Evolutionary conservation across 2,888 invertebrate genomes (phyloP), one percentile per base, ranked within the genome.

Genomic region (Carcina quercana): DNA sequence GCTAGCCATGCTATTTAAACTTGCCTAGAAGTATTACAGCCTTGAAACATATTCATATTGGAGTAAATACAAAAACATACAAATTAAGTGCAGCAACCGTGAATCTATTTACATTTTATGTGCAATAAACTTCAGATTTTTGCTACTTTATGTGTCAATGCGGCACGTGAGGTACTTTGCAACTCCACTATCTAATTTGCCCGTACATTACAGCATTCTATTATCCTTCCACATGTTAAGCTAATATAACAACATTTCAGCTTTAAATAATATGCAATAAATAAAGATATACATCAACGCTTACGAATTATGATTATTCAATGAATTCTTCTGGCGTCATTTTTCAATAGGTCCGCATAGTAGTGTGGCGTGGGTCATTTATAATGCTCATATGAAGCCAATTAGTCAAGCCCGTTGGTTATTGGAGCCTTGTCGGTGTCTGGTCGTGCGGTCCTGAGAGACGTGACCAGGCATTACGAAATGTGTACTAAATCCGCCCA

Each of bases 401-500:
- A 50, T 53, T 49, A 50, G 39, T 32, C 38, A 28, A 27, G 33
- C 39, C 35, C 38, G 42, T 45, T 35, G 31, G 33, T 30, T 34
- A 35, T 36, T 37, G 45, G 42, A 45, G 41, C 36, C 28, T 28
- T 33, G 42, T 15, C 32, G 35, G 25, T 40, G 17, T 20, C 27
- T 25, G 29, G 32, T 30, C 33, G 22, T 33, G 34, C 35, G 29
- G 15, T 15, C 25, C 25, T 34, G 28, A 24, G 28, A 7, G 24
- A 17, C 37, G 37, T 37, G 35, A 35, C 35, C 35, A 17, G 28
- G 13, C 15, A 26, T 35, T 35, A 12, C 35, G 35, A 35, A 35
- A 35, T 40, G 39, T 45, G 46, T 37, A 36, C 45, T 43, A 50
- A 47, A 52, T 50, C 51, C 50, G 49, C 50, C 47, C 49, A 47